Evolutionary conservation across 1,140 invertebrate species (phyloP).

Genomic region (Lepidurus packardi): DNA sequence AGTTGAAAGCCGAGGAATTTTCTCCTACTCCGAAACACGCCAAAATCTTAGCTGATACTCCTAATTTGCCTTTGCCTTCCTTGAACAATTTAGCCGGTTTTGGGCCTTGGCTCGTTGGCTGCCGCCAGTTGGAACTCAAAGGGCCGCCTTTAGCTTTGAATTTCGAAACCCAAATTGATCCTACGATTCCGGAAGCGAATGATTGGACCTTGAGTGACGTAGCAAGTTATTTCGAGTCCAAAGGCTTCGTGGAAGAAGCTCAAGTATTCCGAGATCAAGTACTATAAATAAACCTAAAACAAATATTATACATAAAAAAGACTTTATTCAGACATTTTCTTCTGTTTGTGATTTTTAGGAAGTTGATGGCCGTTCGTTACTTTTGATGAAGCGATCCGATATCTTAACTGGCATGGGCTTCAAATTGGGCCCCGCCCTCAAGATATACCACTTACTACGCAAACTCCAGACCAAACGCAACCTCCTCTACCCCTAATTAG

Average conservation of each 20-base stretch:
- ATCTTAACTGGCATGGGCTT: constrained; percentile 69
- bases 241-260: constrained; percentile 66
- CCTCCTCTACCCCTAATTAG: constrained; percentile 18
- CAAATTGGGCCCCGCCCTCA: constrained; percentile 76
- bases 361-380: constrained; percentile 75
- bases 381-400: constrained; percentile 71
- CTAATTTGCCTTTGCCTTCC: background rate
- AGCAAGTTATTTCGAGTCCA: constrained; percentile 65
- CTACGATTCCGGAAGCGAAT: constrained; percentile 65
- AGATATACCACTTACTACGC: constrained; percentile 68
- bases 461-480: constrained; percentile 44
- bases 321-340: constrained; percentile 30
- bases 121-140: constrained; percentile 30
- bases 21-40: background rate
- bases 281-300: constrained; percentile 36
- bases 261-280: constrained; percentile 74
- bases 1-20: constrained; percentile 19
- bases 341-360: constrained; percentile 53
- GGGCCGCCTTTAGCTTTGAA: constrained; percentile 27
- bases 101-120: constrained; percentile 29
- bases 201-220: constrained; percentile 76
- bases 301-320: background rate
- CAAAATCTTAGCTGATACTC: background rate
- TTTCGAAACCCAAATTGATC: constrained; percentile 33
- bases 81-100: constrained; percentile 22